Evolutionary conservation across 2,888 invertebrate species (phyloP).

Genomic region (Ichneumoninae sp.): DNA sequence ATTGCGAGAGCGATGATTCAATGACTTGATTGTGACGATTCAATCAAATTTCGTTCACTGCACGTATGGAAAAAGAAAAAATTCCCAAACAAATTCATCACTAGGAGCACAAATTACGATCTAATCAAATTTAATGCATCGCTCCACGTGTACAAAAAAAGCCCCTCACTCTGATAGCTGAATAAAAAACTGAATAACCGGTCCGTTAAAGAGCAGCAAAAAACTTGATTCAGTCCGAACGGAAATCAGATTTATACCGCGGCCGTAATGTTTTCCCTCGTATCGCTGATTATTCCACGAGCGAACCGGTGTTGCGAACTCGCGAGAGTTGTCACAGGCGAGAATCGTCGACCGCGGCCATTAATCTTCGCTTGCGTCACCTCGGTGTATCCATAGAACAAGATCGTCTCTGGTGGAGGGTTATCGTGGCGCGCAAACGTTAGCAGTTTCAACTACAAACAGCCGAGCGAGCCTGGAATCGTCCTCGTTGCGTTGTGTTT

Average conservation of each 20-base stretch:
- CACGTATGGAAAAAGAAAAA: background rate
- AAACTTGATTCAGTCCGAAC: background rate
- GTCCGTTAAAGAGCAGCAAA: background rate
- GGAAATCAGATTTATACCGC: background rate
- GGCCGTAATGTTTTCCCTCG: background rate
- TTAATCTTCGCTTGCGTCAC: slow-evolving; percentile 45
- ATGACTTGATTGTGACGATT: background rate
- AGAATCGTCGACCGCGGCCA: slow-evolving; percentile 12
- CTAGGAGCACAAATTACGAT: background rate
- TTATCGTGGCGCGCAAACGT: slow-evolving; percentile 33
- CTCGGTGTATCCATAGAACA: slow-evolving; percentile 18
- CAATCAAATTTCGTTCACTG: background rate
- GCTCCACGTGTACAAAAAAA: too few relatives aligned
- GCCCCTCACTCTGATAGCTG: background rate
- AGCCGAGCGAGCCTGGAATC: background rate
- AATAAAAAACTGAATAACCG: background rate
- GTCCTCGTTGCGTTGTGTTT: slow-evolving; percentile 26
- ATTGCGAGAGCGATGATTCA: background rate
- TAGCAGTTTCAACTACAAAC: background rate
- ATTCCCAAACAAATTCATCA: background rate
- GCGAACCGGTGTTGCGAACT: background rate
- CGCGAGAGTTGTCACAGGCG: background rate
- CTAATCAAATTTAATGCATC: background rate
- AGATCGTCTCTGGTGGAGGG: slow-evolving; percentile 27
- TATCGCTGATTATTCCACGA: background rate